Evolutionary conservation across 2,113 vertebrate species (phyloP), one percentile per base, ranked within the genome.

Genomic region (Siniperca chuatsi): DNA sequence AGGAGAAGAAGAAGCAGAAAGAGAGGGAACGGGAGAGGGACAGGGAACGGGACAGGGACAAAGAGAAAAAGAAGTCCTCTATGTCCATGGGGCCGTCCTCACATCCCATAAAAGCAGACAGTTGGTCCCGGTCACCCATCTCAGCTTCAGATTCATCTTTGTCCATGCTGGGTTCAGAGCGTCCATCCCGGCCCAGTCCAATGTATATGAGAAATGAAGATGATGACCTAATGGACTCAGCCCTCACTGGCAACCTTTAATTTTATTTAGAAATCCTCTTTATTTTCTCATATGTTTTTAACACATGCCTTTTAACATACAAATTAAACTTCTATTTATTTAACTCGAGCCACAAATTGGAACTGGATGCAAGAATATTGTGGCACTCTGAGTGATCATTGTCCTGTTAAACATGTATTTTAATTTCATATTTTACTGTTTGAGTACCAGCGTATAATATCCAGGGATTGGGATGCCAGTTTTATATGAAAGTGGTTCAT

Each of bases 171-270:
- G 82, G 96, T 4, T 94, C 97, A 0, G 98, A 99, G 69, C 97
- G 98, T 15, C 95, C 96, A 0, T 95, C 97, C 60, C 96, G 98
- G 23, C 95, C 97, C 2, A 99, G 97, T 92, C 98, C 98, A 0
- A 96, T 97, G 83, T 99, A 97, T 74, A 94, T 98, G 66, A 97
- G 97, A 2, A 98, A 97, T 42, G 98, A 99, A 52, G 98, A 99
- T 40, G 98, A 99, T 7, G 98, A 99, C 4, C 98, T 99, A 82
- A 99, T 99, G 98, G 97, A 99, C 93, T 98, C 98, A 12, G 98
- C 98, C 77, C 93, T 99, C 0, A 98, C 98, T 75, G 97, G 98
- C 71, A 98, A 98, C 90, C 86, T 96, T 58, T 95, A 92, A 89
- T 86, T 88, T 35, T 87, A 85, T 66, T 42, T n/a, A 79, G 62